These are phyloP conservation scores for Planiliza haematocheilus DNA, from an alignment of 2,113 vertebrate species.

Conservation along the genomic window DNA sequence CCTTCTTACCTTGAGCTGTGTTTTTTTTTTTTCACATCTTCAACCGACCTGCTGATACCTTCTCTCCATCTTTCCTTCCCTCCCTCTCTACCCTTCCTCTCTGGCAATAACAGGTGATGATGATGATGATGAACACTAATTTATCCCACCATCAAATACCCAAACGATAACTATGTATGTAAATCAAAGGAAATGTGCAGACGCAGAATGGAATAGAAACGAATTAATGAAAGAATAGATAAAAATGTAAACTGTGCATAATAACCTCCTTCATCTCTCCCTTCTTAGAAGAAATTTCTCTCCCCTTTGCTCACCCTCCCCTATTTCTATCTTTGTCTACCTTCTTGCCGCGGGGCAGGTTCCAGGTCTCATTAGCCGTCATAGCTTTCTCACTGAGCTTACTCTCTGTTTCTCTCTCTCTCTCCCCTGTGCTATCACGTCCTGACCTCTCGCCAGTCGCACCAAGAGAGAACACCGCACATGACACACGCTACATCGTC, in stretches of 20 bases:
- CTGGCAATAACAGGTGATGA: conserved; percentile 11
- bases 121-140: conserved; percentile 7
- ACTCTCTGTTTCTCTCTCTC: conserved; percentile 36
- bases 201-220: no score
- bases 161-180: no score
- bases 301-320: conserved; percentile 9
- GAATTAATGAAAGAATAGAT: not conserved
- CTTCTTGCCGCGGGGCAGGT: conserved; percentile 55
- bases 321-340: not conserved
- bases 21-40: conserved; percentile 13
- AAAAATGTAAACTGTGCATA: conserved; percentile 30
- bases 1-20: conserved; percentile 51
- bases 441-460: conserved; percentile 62
- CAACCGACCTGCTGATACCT: conserved; percentile 6
- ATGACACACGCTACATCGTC: conserved; percentile 4
- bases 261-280: not conserved
- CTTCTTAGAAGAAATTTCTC: not conserved
- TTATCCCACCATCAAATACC: no score
- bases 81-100: conserved; percentile 1
- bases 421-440: conserved; percentile 24
- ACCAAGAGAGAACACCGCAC: conserved; percentile 22
- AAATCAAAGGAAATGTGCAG: conserved; percentile 2
- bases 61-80: not conserved
- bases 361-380: conserved; percentile 68
- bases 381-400: conserved; percentile 33